phyloP scores from a whole-genome alignment of 1,140 invertebrate genomes.

The Bombus superbus region DNA sequence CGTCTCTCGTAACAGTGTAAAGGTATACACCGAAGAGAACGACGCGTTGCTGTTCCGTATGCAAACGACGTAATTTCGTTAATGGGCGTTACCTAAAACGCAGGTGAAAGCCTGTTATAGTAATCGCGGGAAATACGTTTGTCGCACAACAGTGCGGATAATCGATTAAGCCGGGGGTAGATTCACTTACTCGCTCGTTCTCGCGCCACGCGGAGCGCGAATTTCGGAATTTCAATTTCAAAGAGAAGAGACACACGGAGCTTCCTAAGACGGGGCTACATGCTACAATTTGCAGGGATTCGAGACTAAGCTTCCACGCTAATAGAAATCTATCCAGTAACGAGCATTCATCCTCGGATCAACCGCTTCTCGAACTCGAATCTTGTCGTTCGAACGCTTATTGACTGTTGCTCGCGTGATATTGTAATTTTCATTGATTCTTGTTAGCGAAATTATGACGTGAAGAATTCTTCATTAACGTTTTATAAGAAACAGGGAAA shows the following conservation, averaged over 20 bases:
- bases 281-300: constrained; percentile 60
- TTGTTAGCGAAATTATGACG: too few relatives aligned
- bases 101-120: constrained; percentile 46
- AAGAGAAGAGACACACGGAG: constrained; percentile 52
- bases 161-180: constrained; percentile 60
- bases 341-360: neutral
- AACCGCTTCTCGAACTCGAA: neutral
- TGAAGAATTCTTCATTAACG: too few relatives aligned
- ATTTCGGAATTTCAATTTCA: constrained; percentile 66
- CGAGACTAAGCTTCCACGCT: constrained; percentile 39
- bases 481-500: too few relatives aligned
- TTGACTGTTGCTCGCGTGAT: too few relatives aligned
- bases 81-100: constrained; percentile 39
- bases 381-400: neutral
- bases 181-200: constrained; percentile 60
- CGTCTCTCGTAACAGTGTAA: neutral
- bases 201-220: constrained; percentile 36
- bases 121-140: constrained; percentile 61
- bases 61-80: constrained; percentile 33
- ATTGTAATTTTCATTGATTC: too few relatives aligned
- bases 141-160: constrained; percentile 64
- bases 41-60: constrained; percentile 1
- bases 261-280: constrained; percentile 52
- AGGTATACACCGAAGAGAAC: neutral
- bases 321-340: constrained; percentile 9